Conservation (phyloP, 23 tunicate species). For the Botrylloides violaceus region DNA sequence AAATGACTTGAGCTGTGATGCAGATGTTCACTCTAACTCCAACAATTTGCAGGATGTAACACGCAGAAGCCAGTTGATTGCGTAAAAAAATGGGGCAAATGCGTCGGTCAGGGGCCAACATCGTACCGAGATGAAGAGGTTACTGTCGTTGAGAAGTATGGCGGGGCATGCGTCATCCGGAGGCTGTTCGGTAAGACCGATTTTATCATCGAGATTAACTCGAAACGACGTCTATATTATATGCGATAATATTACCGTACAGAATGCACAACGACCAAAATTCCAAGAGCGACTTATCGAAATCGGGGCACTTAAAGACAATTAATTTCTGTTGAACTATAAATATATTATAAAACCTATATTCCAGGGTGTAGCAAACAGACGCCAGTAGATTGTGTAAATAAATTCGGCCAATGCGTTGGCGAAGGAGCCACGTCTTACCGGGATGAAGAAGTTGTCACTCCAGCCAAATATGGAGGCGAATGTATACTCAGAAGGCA, state of each 20-base stretch:
- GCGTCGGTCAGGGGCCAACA: conserved; percentile 5
- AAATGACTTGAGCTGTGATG: too few relatives aligned
- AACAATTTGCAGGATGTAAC: not conserved
- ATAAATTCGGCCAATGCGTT: not conserved
- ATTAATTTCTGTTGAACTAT: too few relatives aligned
- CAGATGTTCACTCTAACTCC: too few relatives aligned
- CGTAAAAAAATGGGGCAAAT: conserved; percentile 12
- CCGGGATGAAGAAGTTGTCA: not conserved
- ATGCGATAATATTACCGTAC: too few relatives aligned
- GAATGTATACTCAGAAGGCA: not conserved
- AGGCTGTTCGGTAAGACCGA: conserved; percentile 1
- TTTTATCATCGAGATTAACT: too few relatives aligned
- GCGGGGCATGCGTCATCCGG: conserved; percentile 1
- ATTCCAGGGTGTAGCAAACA: too few relatives aligned
- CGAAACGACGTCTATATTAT: too few relatives aligned
- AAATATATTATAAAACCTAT: too few relatives aligned
- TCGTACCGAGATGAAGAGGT: not conserved
- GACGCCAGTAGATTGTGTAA: not conserved
- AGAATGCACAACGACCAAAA: too few relatives aligned
- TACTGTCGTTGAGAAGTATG: not conserved
- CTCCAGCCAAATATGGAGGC: conserved; percentile 4
- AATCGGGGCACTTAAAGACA: too few relatives aligned
- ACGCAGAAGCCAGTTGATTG: not conserved
- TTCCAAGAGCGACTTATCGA: too few relatives aligned
- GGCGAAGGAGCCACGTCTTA: not conserved